Conservation (phyloP, 2,113 vertebrate species). For the Gymnorhina tibicen region DNA sequence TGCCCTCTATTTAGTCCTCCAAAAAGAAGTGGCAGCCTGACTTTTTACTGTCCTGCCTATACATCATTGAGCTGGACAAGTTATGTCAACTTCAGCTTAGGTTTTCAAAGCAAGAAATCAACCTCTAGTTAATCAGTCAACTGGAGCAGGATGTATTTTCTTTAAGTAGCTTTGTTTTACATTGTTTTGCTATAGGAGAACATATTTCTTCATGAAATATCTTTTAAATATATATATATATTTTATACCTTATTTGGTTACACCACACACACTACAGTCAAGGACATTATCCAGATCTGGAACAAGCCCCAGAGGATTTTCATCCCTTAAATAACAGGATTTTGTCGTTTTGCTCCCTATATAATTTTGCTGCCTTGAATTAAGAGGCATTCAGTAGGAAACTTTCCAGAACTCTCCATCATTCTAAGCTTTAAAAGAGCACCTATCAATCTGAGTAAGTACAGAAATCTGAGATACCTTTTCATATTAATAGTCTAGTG, state of each 20-base stretch:
- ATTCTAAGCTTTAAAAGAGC: neutral
- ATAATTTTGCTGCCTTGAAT: neutral
- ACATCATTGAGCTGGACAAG: neutral
- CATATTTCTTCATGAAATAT: neutral
- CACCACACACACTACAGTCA: neutral
- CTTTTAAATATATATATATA: neutral
- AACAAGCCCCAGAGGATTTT: neutral
- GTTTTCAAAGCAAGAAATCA: neutral
- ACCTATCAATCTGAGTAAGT: neutral
- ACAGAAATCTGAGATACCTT: neutral
- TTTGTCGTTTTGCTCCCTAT: neutral
- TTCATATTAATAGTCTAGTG: neutral
- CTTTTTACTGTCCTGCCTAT: neutral
- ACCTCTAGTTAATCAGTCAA: neutral
- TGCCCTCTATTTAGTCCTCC: neutral
- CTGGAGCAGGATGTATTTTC: neutral
- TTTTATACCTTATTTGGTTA: neutral
- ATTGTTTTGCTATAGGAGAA: neutral
- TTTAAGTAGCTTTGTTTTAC: neutral
- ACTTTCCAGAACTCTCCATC: neutral
- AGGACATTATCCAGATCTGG: neutral
- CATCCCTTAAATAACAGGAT: neutral
- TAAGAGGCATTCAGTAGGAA: neutral
- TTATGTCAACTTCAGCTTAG: neutral
- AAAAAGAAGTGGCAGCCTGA: neutral